These are phyloP conservation scores for Ochotona princeps DNA, from an alignment of 2,113 vertebrate genomes.

Conservation along the genomic window DNA sequence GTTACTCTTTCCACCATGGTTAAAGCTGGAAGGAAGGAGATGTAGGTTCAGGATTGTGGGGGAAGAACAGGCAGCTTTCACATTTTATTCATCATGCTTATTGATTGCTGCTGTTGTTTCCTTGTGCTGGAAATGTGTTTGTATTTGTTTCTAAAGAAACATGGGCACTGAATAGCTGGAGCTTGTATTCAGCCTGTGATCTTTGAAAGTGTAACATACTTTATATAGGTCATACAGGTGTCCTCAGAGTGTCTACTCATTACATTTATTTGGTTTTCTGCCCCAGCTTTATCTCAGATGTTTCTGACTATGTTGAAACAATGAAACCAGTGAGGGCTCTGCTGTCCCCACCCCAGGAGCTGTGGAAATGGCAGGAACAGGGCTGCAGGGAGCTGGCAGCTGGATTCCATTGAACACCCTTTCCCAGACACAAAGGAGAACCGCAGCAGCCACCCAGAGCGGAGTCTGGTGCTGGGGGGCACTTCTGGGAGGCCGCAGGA, in stretches of 20 bases:
- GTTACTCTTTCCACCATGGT: not conserved
- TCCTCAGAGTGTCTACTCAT: not conserved
- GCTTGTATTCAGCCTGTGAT: not conserved
- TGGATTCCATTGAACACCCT: slow-evolving; percentile 49
- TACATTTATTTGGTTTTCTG: not conserved
- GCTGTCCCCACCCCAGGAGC: not conserved
- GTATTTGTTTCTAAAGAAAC: slow-evolving; percentile 5
- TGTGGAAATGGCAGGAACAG: not conserved
- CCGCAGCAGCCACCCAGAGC: slow-evolving; percentile 72
- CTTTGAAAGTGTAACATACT: not conserved
- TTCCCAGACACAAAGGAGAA: slow-evolving; percentile 69
- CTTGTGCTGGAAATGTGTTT: not conserved
- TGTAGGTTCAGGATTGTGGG: not conserved
- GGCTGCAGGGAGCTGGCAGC: slow-evolving; percentile 34
- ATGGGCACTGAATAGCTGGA: not conserved
- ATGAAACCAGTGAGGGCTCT: not conserved
- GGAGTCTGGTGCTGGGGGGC: slow-evolving; percentile 54
- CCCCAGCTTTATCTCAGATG: slow-evolving; percentile 6
- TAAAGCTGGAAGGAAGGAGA: not conserved
- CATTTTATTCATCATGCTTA: not conserved
- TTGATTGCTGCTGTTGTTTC: not conserved
- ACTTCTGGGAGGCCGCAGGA: slow-evolving; percentile 66
- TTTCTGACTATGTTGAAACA: not conserved
- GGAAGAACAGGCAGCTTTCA: not conserved
- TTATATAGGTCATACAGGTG: not conserved